phyloP scores from a whole-genome alignment of 2,888 invertebrate species.

The Patella pellucida region DNA sequence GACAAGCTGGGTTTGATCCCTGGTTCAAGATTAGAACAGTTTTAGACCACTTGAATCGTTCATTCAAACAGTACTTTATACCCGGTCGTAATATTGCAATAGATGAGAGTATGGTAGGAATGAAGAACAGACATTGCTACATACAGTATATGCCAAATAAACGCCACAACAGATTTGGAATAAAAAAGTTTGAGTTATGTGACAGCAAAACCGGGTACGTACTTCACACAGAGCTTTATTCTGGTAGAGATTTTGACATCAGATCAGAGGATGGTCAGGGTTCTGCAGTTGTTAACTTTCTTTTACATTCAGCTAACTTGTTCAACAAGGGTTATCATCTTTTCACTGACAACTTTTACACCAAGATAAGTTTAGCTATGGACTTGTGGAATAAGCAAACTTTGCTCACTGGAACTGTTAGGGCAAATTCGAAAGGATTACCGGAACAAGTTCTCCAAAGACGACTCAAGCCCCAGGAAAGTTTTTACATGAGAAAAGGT shows the following conservation, averaged over 20 bases:
- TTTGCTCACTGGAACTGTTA: conserved; percentile 23
- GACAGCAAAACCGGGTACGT: conserved; percentile 17
- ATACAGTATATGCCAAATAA: conserved; percentile 29
- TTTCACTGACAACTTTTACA: conserved; percentile 26
- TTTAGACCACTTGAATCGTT: conserved; percentile 13
- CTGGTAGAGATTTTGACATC: conserved; percentile 21
- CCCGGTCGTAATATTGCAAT: background rate
- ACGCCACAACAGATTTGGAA: conserved; percentile 24
- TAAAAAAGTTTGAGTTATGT: conserved; percentile 25
- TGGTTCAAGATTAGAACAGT: conserved; percentile 23
- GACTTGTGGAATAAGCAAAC: conserved; percentile 13
- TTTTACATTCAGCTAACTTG: background rate
- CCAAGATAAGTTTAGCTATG: conserved; percentile 21
- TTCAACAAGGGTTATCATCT: conserved; percentile 23
- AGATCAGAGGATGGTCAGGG: conserved; percentile 16
- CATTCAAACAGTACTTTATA: conserved; percentile 18
- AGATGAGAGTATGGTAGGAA: conserved; percentile 21
- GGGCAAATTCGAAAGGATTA: conserved; percentile 20
- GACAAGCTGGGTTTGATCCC: conserved; percentile 25
- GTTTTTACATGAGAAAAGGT: too few species aligned
- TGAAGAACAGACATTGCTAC: conserved; percentile 21
- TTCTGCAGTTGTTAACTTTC: conserved; percentile 12
- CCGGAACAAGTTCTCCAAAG: background rate
- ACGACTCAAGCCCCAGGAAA: background rate
- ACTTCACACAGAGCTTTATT: conserved; percentile 19